Percentiles rank a stretch among this genome's conserved stretches.
Conservation (phyloP, 2,113 vertebrate species). For the Elephas maximus region DNA sequence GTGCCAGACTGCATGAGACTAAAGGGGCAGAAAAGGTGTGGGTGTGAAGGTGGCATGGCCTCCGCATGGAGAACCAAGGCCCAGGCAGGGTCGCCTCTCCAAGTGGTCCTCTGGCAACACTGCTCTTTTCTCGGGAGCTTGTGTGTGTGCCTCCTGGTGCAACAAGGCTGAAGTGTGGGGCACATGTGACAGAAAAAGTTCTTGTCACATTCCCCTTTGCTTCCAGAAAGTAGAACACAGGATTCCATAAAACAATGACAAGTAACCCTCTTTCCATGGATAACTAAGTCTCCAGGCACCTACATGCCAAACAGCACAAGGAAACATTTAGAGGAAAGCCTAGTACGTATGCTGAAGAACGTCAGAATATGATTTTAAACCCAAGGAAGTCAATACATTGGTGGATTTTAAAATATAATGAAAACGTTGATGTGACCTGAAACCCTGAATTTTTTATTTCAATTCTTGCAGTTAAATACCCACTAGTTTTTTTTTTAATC, state of each 20-base stretch:
- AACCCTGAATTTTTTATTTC: constrained; percentile 45
- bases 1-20: background rate
- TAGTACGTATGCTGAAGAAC: background rate
- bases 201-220: background rate
- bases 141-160: background rate
- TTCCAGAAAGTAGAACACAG: background rate
- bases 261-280: background rate
- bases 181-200: background rate
- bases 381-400: background rate
- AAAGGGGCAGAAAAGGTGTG: background rate
- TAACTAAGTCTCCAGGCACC: background rate
- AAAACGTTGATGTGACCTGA: background rate
- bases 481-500: background rate
- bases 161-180: rapidly evolving
- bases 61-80: background rate
- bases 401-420: constrained; percentile 20
- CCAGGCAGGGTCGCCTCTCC: background rate
- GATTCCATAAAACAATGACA: background rate
- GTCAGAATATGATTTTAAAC: constrained; percentile 1
- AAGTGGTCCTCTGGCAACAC: background rate
- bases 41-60: rapidly evolving
- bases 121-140: background rate
- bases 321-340: constrained; percentile 3
- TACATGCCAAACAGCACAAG: background rate
- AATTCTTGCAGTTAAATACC: background rate